phyloP scores from a whole-genome alignment of 2,113 vertebrate species.

The Coptodon bakossiorum region DNA sequence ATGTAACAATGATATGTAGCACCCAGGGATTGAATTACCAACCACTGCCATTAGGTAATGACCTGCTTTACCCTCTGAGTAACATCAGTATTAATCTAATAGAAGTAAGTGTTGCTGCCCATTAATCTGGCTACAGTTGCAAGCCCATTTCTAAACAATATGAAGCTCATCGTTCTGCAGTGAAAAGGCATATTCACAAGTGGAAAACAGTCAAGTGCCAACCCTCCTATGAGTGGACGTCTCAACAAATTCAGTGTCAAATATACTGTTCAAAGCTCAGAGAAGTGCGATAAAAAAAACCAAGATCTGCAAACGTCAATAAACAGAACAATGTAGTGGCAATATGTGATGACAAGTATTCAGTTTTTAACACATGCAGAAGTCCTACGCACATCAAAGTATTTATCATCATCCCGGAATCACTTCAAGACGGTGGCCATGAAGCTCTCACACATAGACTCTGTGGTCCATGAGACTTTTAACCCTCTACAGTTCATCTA shows the following conservation, averaged over 20 bases:
- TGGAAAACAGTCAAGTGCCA: background rate
- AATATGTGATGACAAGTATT: background rate
- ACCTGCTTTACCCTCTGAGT: background rate
- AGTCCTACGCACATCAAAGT: background rate
- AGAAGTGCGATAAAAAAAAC: background rate
- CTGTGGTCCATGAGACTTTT: background rate
- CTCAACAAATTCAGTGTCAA: background rate
- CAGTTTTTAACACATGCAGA: background rate
- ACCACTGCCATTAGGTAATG: background rate
- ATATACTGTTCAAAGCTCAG: background rate
- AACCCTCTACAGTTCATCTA: background rate
- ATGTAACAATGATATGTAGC: background rate
- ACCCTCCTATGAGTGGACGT: background rate
- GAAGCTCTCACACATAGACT: background rate
- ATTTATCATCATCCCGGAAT: background rate
- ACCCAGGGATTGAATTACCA: background rate
- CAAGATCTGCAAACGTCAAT: background rate
- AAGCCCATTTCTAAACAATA: background rate
- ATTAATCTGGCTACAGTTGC: background rate
- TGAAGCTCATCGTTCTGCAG: accelerated
- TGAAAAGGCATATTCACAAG: background rate
- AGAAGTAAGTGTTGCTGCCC: background rate
- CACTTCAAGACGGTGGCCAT: accelerated
- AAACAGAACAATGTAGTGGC: background rate
- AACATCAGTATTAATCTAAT: background rate